Evolutionary conservation across 2,888 invertebrate species (phyloP).

Genomic region (Strigamia maritima): DNA sequence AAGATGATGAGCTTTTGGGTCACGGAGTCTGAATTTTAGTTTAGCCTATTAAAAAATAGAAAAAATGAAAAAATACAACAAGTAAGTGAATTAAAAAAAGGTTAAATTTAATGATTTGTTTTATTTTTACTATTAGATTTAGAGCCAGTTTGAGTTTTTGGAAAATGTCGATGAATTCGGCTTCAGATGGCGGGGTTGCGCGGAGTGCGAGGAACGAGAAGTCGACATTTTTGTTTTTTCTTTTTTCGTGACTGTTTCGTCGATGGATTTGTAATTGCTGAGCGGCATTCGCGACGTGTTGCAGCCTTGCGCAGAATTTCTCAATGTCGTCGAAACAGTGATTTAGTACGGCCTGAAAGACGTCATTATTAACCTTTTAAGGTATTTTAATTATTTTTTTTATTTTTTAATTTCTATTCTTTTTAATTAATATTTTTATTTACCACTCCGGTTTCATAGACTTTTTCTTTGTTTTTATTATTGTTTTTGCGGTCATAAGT

Average conservation of each 20-base stretch:
- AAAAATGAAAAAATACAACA: neutral
- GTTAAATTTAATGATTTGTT: neutral
- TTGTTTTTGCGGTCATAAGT: conserved; percentile 13
- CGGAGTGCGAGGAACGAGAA: neutral
- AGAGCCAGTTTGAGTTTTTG: conserved; percentile 36
- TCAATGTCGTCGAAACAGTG: conserved; percentile 39
- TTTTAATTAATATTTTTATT: neutral
- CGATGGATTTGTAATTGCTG: conserved; percentile 7
- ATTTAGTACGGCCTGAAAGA: conserved; percentile 37
- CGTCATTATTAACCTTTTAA: no score
- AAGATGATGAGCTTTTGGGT: conserved; percentile 31
- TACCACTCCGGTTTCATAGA: conserved; percentile 35
- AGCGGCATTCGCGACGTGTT: conserved; percentile 17
- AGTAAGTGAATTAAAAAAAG: no score
- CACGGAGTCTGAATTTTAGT: conserved; percentile 36
- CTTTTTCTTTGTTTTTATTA: conserved; percentile 26
- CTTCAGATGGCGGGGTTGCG: conserved; percentile 35
- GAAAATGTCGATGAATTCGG: conserved; percentile 38
- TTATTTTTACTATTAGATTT: conserved; percentile 19
- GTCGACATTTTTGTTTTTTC: neutral
- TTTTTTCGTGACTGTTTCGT: neutral
- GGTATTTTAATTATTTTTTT: neutral
- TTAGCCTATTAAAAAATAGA: conserved; percentile 33
- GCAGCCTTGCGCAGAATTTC: conserved; percentile 36
- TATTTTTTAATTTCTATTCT: neutral